Conservation (phyloP, 2,888 invertebrate genomes). For the Tachina lurida region DNA sequence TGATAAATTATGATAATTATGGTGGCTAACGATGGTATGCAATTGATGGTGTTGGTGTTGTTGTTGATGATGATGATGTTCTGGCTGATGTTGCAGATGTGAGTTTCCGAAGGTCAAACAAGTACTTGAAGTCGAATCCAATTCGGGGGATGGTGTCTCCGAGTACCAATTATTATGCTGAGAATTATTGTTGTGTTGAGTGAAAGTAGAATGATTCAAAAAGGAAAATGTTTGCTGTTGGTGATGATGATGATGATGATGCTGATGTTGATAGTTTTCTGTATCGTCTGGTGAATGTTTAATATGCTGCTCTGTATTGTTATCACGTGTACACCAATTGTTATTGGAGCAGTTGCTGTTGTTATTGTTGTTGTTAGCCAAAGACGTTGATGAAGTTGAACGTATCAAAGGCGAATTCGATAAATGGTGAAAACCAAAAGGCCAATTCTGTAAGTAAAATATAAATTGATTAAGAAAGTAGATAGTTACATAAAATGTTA, state of each 20-base stretch:
- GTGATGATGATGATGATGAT: constrained; percentile 38
- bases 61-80: constrained; percentile 26
- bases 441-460: constrained; percentile 89
- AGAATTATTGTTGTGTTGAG: constrained; percentile 41
- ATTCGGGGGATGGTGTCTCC: constrained; percentile 63
- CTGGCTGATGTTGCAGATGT: constrained; percentile 46
- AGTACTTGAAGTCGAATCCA: constrained; percentile 45
- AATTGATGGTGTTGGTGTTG: neutral
- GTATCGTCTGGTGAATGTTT: constrained; percentile 43
- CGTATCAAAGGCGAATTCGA: constrained; percentile 46
- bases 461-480: constrained; percentile 68
- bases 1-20: constrained; percentile 44
- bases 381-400: constrained; percentile 25
- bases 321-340: constrained; percentile 56
- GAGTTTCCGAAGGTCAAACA: constrained; percentile 51
- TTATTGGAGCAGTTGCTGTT: constrained; percentile 32
- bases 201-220: constrained; percentile 11
- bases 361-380: constrained; percentile 26
- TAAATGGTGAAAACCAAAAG: constrained; percentile 87
- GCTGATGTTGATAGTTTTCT: constrained; percentile 50
- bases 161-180: constrained; percentile 60
- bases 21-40: constrained; percentile 8
- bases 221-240: constrained; percentile 23
- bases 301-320: constrained; percentile 16
- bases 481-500: no score